Evolutionary conservation across 2,113 vertebrate genomes (phyloP), one percentile per base, ranked within the genome.

Genomic region (Lepisosteus oculatus): DNA sequence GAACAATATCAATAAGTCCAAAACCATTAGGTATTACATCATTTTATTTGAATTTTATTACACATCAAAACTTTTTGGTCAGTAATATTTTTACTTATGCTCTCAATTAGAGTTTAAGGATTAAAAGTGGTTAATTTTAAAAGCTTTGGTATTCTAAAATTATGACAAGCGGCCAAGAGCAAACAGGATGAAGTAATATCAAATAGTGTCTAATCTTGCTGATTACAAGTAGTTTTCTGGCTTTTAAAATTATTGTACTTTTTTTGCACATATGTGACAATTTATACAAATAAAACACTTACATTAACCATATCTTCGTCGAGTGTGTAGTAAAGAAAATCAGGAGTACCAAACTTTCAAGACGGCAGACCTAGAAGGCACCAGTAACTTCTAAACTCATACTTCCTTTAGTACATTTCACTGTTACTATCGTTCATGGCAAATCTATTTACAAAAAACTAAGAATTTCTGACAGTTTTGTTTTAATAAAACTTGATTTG

Each of bases 71-170:
- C 47, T 9, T 51, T 51, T 2, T 51, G 9, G 29, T 29, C 29
- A 29, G 29, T 29, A 2, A 29, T 29, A 29, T 29, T 29, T 29
- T 29, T 29, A 29, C 1, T 29, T 29, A 29, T 75, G 64, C 42
- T 54, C 68, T 70, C 68, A 78, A 72, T 82, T 44, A 83, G 68
- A 76, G 79, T 59, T 71, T 13, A 72, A 70, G 59, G 13, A 68
- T 45, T 66, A 55, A 72, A 17, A 70, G 56, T 61, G 66, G 61
- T 43, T 29, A 14, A 44, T 42, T 47, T 66, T 9, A 47, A 44
- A n/a, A 47, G 64, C 43, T 66, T 65, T 66, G n/a, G 42, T 14
- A 51, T 51, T 3, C 45, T n/a, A 17, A 51, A 54, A 29, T 17
- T 12, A 55, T 13, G n/a, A 8, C 13, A 55, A 55, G 66, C 15